phyloP scores from a whole-genome alignment of 2,113 vertebrate species.

The Euleptes europaea region DNA sequence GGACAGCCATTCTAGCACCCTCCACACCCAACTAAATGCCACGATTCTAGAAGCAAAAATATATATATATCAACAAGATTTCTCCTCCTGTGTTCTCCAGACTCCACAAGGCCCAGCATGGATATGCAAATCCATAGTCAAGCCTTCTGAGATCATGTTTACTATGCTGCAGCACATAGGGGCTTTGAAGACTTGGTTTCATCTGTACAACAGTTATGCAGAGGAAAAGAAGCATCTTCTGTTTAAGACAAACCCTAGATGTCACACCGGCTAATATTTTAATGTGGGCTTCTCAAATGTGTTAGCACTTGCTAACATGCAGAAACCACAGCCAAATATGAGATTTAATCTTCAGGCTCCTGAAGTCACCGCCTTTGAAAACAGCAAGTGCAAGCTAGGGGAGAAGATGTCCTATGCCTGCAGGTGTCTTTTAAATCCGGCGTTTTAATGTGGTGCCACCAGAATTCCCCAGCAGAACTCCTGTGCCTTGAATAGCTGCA shows the following conservation, averaged over 20 bases:
- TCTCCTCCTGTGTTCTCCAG: background rate
- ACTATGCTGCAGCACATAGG: background rate
- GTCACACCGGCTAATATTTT: background rate
- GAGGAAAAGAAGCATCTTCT: background rate
- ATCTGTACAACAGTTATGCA: background rate
- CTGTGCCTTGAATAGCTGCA: background rate
- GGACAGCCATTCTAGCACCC: background rate
- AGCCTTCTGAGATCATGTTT: background rate
- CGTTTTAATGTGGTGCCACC: background rate
- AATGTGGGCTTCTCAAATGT: conserved; percentile 1
- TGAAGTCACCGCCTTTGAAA: conserved; percentile 26
- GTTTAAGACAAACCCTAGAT: background rate
- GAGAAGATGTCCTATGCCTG: conserved; percentile 36
- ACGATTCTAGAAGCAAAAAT: background rate
- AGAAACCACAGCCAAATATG: conserved; percentile 22
- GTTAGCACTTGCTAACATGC: background rate
- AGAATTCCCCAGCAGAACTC: background rate
- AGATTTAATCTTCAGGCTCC: conserved; percentile 24
- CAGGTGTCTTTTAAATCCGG: background rate
- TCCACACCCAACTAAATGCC: background rate
- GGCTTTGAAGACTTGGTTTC: background rate
- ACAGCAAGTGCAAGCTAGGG: conserved; percentile 16
- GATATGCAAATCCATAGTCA: background rate
- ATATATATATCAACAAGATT: background rate
- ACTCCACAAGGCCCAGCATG: background rate